These are phyloP conservation scores for Dasyornis broadbenti DNA, from an alignment of 2,113 vertebrate species.

Conservation along the genomic window DNA sequence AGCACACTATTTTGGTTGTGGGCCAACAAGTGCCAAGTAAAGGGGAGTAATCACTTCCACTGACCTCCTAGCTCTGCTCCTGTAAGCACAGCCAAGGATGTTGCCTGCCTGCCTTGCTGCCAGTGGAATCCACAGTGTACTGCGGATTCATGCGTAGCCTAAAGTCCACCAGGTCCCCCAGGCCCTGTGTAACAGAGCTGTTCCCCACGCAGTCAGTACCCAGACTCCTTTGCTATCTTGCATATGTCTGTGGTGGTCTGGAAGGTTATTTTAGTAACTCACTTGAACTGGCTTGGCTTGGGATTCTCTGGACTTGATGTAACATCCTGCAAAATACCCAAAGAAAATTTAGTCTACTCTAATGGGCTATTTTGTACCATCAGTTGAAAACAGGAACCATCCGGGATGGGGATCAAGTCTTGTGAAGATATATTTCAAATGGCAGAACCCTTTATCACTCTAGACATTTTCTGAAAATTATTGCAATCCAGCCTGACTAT, in stretches of 20 bases:
- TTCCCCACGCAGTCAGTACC: not conserved
- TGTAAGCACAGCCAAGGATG: not conserved
- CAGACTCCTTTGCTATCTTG: not conserved
- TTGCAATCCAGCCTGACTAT: conserved; percentile 3
- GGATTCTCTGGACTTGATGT: not conserved
- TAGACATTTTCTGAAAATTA: conserved; percentile 27
- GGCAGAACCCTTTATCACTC: conserved; percentile 24
- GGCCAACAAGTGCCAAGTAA: not conserved
- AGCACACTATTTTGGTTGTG: not conserved
- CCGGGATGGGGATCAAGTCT: not conserved
- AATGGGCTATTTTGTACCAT: conserved; percentile 1
- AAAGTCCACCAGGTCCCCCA: not conserved
- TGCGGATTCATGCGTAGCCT: not conserved
- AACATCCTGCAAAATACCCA: conserved; percentile 1
- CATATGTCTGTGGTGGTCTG: not conserved
- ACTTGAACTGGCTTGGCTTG: not conserved
- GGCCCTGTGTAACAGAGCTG: not conserved
- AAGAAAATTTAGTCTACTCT: not conserved
- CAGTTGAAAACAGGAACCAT: not conserved
- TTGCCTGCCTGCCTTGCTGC: not conserved
- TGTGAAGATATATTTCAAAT: not conserved
- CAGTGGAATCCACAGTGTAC: not conserved
- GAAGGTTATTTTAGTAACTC: not conserved
- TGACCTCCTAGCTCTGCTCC: not conserved
- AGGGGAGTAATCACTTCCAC: not conserved